Conservation (phyloP, 2,797 vertebrate species). For the Sarcophilus harrisii region DNA sequence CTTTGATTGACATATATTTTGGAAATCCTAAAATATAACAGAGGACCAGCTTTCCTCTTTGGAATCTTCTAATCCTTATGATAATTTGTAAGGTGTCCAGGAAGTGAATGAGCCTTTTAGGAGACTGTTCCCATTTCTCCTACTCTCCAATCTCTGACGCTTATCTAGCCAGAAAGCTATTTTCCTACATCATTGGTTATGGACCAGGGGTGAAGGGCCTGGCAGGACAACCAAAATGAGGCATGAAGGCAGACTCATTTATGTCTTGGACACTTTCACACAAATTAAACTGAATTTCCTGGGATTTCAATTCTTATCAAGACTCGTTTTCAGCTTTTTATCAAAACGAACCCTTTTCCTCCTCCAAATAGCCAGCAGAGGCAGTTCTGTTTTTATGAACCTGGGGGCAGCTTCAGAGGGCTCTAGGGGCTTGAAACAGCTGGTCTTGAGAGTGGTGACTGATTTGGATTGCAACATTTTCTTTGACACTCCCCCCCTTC, state of each 20-base stretch:
- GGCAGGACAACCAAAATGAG: not conserved
- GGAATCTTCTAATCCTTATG: not conserved
- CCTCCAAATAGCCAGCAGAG: slow-evolving; percentile 4
- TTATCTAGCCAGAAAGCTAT: not conserved
- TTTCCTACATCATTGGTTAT: not conserved
- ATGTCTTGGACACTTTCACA: not conserved
- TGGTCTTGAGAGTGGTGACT: slow-evolving; percentile 30
- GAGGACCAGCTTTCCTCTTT: not conserved
- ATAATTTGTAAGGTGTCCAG: not conserved
- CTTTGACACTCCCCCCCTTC: not conserved
- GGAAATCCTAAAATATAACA: slow-evolving; percentile 21
- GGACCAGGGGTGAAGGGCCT: not conserved
- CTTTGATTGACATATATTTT: slow-evolving; percentile 10
- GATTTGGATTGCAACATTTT: slow-evolving; percentile 38
- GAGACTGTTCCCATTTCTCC: not conserved
- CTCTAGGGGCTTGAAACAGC: not conserved
- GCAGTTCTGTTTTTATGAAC: not conserved
- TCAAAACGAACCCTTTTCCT: slow-evolving; percentile 13
- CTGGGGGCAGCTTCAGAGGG: slow-evolving; percentile 10
- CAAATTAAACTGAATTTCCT: slow-evolving; percentile 45
- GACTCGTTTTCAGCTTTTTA: slow-evolving; percentile 35
- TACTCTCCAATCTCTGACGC: too few relatives aligned
- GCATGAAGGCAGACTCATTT: not conserved
- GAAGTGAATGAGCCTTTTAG: not conserved
- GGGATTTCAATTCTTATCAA: slow-evolving; percentile 44